Evolutionary conservation across 2,113 vertebrate genomes (phyloP), one percentile per base, ranked within the genome.

Genomic region (Dipodomys stephensi): DNA sequence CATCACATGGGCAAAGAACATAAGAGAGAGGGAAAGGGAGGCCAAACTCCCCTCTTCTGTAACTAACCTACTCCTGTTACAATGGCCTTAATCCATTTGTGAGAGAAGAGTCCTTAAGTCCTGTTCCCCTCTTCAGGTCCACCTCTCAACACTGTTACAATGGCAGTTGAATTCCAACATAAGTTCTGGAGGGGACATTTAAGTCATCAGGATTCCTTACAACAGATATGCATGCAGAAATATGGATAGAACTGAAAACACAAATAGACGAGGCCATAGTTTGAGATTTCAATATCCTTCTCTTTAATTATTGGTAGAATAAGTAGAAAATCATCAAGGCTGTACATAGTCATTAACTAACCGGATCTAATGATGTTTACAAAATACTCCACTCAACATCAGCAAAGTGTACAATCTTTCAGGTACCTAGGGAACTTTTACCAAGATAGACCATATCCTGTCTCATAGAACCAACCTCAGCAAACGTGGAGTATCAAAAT

Each of bases 271-370:
- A 76, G 32, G 20, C 16, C 4, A 28, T 12, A 49, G 5, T 90
- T 83, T 1, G 74, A 87, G 11, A 73, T 4, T 28, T 89, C 20
- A 73, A 3, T 0, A 28, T 30, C 11, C 22, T 23, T 85, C 25
- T 92, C 4, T 93, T 88, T 82, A 83, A 44, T 10, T 76, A 32
- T 6, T 86, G 35, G n/a, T 77, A 35, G 62, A 92, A 92, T 53
- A 69, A 32, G 78, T 76, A 69, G 78, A 88, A 85, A 83, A 81
- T 64, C 53, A 49, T 19, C 62, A 49, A 91, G 77, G 11, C 57
- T 53, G 30, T 27, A 53, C 53, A 81, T 69, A 65, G 62, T n/a
- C 39, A 44, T 57, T 23, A 22, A 3, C 68, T 11, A 67, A 4
- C 13, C 62, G 19, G 44, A 67, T 79, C 73, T 39, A 65, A 23